Conservation (phyloP, 2,797 vertebrate genomes). For the Garrulus glandarius region DNA sequence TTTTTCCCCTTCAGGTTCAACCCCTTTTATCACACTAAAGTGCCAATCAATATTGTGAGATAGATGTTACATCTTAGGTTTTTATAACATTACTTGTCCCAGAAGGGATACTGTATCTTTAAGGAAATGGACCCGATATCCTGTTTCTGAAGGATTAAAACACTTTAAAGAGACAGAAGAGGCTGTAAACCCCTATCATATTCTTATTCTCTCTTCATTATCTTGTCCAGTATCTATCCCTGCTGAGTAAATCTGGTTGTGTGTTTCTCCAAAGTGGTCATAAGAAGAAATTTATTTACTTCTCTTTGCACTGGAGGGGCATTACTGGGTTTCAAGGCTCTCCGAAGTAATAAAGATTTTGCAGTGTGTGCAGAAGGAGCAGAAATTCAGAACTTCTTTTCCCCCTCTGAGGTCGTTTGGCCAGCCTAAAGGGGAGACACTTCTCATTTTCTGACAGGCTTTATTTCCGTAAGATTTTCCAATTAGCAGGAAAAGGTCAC, state of each 20-base stretch:
- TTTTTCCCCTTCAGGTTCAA: slow-evolving; percentile 77
- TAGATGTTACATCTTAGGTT: slow-evolving; percentile 81
- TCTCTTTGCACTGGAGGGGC: slow-evolving; percentile 84
- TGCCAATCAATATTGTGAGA: slow-evolving; percentile 79
- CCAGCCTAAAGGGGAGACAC: slow-evolving; percentile 82
- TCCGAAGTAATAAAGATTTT: slow-evolving; percentile 88
- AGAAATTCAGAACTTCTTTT: slow-evolving; percentile 83
- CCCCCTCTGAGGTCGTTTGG: slow-evolving; percentile 87
- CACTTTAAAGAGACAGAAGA: slow-evolving; percentile 87
- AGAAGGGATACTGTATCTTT: slow-evolving; percentile 86
- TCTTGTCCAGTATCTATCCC: slow-evolving; percentile 88
- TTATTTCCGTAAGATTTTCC: slow-evolving; percentile 86
- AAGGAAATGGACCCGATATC: slow-evolving; percentile 84
- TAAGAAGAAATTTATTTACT: slow-evolving; percentile 90
- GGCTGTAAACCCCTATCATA: slow-evolving; percentile 85
- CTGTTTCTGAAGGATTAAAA: slow-evolving; percentile 86
- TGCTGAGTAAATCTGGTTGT: slow-evolving; percentile 86
- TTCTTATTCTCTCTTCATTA: slow-evolving; percentile 89
- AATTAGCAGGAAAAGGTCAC: slow-evolving; percentile 83
- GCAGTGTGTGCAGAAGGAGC: slow-evolving; percentile 87
- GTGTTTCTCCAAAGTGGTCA: slow-evolving; percentile 89
- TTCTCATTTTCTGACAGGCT: slow-evolving; percentile 84
- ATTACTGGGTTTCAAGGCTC: slow-evolving; percentile 85
- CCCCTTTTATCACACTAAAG: slow-evolving; percentile 83
- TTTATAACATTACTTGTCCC: slow-evolving; percentile 81